Base-by-base conservation (phyloP, 2,797 vertebrate species). In the Aulostomus chinensis region DNA sequence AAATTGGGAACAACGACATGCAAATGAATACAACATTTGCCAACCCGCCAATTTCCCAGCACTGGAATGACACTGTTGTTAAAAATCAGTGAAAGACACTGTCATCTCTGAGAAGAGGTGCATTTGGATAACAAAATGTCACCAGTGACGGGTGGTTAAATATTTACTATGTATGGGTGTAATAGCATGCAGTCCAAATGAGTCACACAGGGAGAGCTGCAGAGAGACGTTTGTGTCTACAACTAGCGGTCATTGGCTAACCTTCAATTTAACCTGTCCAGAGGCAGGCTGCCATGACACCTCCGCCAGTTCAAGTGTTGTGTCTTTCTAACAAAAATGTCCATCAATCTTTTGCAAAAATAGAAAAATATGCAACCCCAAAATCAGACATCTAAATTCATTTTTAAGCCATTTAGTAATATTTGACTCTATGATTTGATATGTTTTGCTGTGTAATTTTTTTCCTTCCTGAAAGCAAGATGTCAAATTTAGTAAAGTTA, bases 101-200 rank as follows among this genome's bases (percentile, higher is more conserved):
- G 20, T 69, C 51, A 64, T 58, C 72, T 72, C 34, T 0, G 33
- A 68, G 55, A 77, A 59, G 57, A 58, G 30, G 34, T 37, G 12
- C 17, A 40, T 65, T 58, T 71, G 39, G 36, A 56, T 55, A 49
- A 53, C 34, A 57, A 49, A 74, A 66, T 58, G 48, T 30, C 46
- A 62, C 35, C 57, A 28, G 33, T 70, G 70, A 58, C 20, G n/a
- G 35, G 29, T 34, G 16, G 80, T 83, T 79, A 85, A 86, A 85
- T 79, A 86, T 88, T 81, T 75, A 86, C 78, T 12, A 28, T 36
- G 56, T 34, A 57, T 64, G 55, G 65, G 54, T 10, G 54, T 73
- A 72, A 49, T 45, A 41, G 11, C 20, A 13, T 29, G 26, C 52
- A 58, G 43, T 45, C 25, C 58, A 57, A 66, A 50, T 86, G 80